Evolutionary conservation across 2,113 vertebrate species (phyloP).

Genomic region (Semnornis frantzii): DNA sequence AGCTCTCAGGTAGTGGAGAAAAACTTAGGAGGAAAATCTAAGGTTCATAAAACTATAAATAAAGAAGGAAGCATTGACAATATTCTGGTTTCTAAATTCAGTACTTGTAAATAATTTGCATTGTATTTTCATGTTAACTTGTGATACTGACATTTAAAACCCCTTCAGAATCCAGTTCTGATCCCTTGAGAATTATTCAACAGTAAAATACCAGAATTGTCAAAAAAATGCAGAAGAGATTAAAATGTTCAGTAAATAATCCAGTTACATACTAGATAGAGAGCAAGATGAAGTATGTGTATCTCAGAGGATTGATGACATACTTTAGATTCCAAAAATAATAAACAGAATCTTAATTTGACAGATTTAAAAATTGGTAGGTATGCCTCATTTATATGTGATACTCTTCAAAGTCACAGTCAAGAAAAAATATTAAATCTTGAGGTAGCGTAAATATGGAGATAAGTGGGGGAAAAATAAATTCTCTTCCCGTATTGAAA

Average conservation of each 20-base stretch:
- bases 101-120: background rate
- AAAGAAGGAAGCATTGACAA: background rate
- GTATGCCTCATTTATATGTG: background rate
- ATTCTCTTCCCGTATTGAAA: background rate
- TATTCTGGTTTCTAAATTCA: background rate
- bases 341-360: constrained; percentile 20
- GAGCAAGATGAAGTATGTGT: background rate
- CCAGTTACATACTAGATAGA: background rate
- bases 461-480: background rate
- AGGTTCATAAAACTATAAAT: background rate
- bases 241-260: constrained; percentile 12
- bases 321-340: constrained; percentile 52
- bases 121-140: background rate
- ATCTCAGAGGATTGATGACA: constrained; percentile 29
- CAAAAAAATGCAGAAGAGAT: background rate
- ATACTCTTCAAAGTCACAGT: background rate
- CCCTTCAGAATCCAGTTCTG: background rate
- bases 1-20: background rate
- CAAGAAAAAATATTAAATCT: background rate
- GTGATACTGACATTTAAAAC: background rate
- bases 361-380: background rate
- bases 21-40: background rate
- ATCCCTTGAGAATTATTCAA: background rate
- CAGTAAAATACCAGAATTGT: background rate
- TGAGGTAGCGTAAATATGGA: background rate